Conservation (phyloP, 2,113 vertebrate genomes). For the Xerus inauris region DNA sequence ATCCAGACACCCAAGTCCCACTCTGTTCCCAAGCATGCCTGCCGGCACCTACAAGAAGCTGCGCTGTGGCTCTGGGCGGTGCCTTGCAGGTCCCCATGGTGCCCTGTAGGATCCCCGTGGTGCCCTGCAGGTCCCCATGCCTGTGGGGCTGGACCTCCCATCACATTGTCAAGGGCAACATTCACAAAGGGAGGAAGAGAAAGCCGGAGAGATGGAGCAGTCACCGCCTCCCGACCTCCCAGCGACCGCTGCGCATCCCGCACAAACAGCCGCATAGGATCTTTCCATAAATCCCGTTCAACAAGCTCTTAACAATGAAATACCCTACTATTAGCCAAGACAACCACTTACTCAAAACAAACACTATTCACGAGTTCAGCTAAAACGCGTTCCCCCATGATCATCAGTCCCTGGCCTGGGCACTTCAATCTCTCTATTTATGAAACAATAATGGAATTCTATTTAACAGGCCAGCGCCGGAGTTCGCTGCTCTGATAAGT, state of each 20-base stretch:
- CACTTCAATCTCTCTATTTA: conserved; percentile 89
- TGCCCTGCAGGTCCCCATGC: no score
- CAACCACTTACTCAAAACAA: conserved; percentile 77
- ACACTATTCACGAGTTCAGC: conserved; percentile 64
- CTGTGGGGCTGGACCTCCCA: rapidly evolving
- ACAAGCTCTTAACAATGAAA: conserved; percentile 65
- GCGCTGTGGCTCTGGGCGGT: rapidly evolving
- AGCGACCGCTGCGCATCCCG: not conserved
- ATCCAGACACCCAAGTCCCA: not conserved
- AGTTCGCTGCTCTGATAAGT: conserved; percentile 90
- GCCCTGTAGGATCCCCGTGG: no score
- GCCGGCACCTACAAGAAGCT: rapidly evolving
- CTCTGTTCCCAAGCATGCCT: rapidly evolving
- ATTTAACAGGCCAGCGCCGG: conserved; percentile 87
- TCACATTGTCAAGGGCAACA: not conserved
- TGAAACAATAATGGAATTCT: conserved; percentile 93
- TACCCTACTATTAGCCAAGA: conserved; percentile 60
- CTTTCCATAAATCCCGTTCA: conserved; percentile 69
- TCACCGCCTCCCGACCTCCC: not conserved
- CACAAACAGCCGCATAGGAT: conserved; percentile 20
- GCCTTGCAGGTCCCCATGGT: not conserved
- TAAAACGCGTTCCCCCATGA: conserved; percentile 68
- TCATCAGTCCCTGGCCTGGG: conserved; percentile 68
- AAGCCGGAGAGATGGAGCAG: not conserved
- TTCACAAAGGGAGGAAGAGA: not conserved